Evolutionary conservation across 2,797 vertebrate species (phyloP).

Genomic region (Pseudomugil gertrudae): DNA sequence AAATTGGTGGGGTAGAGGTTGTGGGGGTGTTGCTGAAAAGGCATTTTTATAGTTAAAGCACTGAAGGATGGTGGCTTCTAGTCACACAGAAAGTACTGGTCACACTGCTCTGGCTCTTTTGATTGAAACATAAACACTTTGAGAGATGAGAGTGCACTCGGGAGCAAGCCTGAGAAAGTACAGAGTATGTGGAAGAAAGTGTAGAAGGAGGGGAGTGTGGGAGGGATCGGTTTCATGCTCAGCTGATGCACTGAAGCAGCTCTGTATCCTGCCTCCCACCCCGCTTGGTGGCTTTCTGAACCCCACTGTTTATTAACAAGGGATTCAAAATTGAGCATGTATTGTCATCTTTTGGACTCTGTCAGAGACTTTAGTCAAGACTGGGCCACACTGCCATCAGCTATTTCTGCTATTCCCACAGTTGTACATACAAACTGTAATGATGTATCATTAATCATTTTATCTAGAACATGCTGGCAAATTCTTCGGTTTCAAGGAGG

Average conservation of each 20-base stretch:
- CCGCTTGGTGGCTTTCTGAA: slow-evolving; percentile 8
- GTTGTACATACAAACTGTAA: slow-evolving; percentile 42
- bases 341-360: slow-evolving; percentile 59
- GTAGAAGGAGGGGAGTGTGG: slow-evolving; percentile 8
- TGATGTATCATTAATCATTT: slow-evolving; percentile 56
- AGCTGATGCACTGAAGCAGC: slow-evolving; percentile 21
- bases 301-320: slow-evolving; percentile 36
- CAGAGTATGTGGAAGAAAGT: slow-evolving; percentile 9
- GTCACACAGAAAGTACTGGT: slow-evolving; percentile 63
- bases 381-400: slow-evolving; percentile 66
- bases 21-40: slow-evolving; percentile 10
- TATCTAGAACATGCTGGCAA: slow-evolving; percentile 14
- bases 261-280: slow-evolving; percentile 26
- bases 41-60: slow-evolving; percentile 39
- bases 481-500: slow-evolving; percentile 10
- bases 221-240: slow-evolving; percentile 35
- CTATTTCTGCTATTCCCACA: slow-evolving; percentile 62
- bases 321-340: slow-evolving; percentile 67
- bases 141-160: slow-evolving; percentile 60
- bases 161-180: slow-evolving; percentile 37
- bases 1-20: not conserved
- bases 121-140: slow-evolving; percentile 83
- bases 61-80: slow-evolving; percentile 47
- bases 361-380: slow-evolving; percentile 64
- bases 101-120: slow-evolving; percentile 74